phyloP scores from a whole-genome alignment of 1,140 invertebrate species.

The Bombus waltoni region DNA sequence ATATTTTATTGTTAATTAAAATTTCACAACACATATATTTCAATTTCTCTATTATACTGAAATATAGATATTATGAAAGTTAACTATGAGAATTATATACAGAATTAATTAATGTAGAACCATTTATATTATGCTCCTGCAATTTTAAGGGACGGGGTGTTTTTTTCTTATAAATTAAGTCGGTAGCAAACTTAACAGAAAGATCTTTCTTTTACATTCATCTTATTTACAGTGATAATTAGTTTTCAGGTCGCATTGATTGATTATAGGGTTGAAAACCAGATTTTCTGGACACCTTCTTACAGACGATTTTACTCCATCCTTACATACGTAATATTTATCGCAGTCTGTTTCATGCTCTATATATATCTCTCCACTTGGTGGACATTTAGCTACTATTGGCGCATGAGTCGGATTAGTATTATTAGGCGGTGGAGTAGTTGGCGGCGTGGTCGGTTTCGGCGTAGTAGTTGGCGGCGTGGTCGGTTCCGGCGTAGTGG shows the following conservation, averaged over 20 bases:
- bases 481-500: background rate
- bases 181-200: background rate
- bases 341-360: background rate
- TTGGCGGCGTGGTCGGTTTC: accelerated
- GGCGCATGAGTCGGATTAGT: too few species aligned
- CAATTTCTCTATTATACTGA: background rate
- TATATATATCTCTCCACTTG: accelerated
- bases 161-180: too few species aligned
- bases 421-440: accelerated
- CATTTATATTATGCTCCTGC: background rate
- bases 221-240: too few species aligned
- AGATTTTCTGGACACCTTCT: accelerated
- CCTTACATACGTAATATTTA: background rate
- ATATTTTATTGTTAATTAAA: background rate
- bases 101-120: background rate
- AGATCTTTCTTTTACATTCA: background rate
- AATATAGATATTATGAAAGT: background rate
- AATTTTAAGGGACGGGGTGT: background rate
- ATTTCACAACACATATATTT: background rate
- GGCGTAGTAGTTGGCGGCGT: background rate
- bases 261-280: background rate
- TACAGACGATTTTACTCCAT: too few species aligned
- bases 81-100: background rate
- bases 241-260: accelerated
- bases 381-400: too few species aligned